Conservation (phyloP, 2,113 vertebrate species). For the Archilochus colubris region DNA sequence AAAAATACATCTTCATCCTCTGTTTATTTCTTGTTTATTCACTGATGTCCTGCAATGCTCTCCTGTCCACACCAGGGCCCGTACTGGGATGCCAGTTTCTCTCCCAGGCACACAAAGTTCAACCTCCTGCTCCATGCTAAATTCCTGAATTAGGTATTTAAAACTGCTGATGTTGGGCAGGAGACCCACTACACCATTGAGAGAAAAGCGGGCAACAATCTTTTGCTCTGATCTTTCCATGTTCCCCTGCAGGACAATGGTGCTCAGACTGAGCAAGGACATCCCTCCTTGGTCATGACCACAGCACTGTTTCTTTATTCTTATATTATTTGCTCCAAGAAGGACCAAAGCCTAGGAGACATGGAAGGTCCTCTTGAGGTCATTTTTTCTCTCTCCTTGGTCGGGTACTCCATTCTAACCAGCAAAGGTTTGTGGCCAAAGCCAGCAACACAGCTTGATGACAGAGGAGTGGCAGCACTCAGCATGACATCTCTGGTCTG, state of each 20-base stretch:
- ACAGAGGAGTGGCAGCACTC: background rate
- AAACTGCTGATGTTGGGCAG: background rate
- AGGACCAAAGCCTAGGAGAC: background rate
- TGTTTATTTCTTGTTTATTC: background rate
- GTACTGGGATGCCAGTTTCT: background rate
- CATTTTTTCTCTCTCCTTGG: background rate
- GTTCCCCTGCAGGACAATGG: background rate
- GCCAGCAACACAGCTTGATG: background rate
- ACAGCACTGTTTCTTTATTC: background rate
- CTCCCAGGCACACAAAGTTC: background rate
- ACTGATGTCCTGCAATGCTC: background rate
- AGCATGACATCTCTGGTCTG: background rate
- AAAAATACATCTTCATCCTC: background rate
- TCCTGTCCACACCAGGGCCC: background rate
- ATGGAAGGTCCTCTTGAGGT: background rate
- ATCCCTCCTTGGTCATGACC: background rate
- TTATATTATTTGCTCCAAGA: background rate
- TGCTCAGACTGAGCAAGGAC: background rate
- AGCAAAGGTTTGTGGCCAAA: background rate
- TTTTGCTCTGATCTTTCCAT: background rate
- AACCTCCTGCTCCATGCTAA: background rate
- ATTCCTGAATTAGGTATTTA: background rate
- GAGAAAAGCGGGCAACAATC: background rate
- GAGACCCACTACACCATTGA: rapidly evolving
- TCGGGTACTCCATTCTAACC: background rate